Evolutionary conservation across 2,888 invertebrate species (phyloP).

Genomic region (Cremastinae sp.): DNA sequence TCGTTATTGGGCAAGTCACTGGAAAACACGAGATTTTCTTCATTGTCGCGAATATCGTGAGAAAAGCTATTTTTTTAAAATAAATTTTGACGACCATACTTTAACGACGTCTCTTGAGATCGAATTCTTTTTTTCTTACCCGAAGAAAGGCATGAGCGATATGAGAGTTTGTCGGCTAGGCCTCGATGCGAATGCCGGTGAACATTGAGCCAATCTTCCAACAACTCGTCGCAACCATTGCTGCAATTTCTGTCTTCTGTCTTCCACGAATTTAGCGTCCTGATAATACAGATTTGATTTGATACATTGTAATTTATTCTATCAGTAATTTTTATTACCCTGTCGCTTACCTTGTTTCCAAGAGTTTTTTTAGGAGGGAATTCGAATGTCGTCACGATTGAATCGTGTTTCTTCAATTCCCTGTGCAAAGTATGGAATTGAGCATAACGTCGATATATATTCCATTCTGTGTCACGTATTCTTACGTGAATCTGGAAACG

Average conservation of each 20-base stretch:
- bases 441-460: constrained; percentile 95
- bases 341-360: constrained; percentile 88
- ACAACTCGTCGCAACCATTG: constrained; percentile 92
- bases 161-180: constrained; percentile 90
- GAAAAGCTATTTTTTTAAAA: not conserved
- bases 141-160: constrained; percentile 92
- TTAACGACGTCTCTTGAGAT: no score
- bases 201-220: constrained; percentile 84
- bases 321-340: not conserved
- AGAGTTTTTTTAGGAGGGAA: constrained; percentile 98
- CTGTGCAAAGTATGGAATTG: constrained; percentile 94
- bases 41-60: no score
- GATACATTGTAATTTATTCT: constrained; percentile 22
- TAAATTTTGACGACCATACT: constrained; percentile 23
- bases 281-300: constrained; percentile 70
- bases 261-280: constrained; percentile 93
- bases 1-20: constrained; percentile 75
- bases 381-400: constrained; percentile 89
- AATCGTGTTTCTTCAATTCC: constrained; percentile 91
- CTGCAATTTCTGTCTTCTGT: constrained; percentile 91
- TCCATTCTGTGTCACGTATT: constrained; percentile 95
- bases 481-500: constrained; percentile 87
- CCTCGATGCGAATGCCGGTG: constrained; percentile 89
- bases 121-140: constrained; percentile 82
- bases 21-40: constrained; percentile 56